phyloP scores from a whole-genome alignment of 2,888 invertebrate genomes.

The Chalcis sispes region DNA sequence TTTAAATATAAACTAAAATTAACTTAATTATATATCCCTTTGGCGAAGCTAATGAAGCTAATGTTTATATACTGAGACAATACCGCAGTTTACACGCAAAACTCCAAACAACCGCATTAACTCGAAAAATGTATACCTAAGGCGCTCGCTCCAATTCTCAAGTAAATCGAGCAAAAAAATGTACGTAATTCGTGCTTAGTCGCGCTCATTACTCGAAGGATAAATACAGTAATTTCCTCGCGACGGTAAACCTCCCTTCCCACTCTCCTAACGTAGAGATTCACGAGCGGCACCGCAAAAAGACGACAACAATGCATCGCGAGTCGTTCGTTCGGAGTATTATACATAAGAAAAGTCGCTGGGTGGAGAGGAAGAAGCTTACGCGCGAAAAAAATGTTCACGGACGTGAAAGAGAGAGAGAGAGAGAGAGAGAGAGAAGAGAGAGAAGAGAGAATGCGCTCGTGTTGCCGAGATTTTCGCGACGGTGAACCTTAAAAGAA shows the following conservation, averaged over 20 bases:
- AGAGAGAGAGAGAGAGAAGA: background rate
- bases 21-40: too few relatives aligned
- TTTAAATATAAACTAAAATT: too few relatives aligned
- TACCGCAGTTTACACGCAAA: background rate
- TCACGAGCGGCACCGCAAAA: constrained; percentile 8
- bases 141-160: constrained; percentile 22
- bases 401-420: background rate
- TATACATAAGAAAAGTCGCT: background rate
- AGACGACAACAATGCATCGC: constrained; percentile 30
- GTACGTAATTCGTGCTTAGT: constrained; percentile 25
- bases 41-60: background rate
- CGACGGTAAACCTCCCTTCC: too few relatives aligned
- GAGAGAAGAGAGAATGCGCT: background rate
- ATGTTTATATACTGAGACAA: background rate
- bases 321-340: background rate
- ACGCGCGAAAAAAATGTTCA: background rate
- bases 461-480: background rate
- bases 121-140: background rate
- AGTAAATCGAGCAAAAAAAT: constrained; percentile 9
- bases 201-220: constrained; percentile 39
- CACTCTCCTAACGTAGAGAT: too few relatives aligned
- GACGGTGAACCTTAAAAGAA: background rate
- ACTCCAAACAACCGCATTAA: background rate
- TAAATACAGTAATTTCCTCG: constrained; percentile 44
- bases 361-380: background rate